Percentiles rank a stretch among this genome's conserved stretches.
phyloP scores from a whole-genome alignment of 1,140 invertebrate species.

The Trichogramma pretiosum region DNA sequence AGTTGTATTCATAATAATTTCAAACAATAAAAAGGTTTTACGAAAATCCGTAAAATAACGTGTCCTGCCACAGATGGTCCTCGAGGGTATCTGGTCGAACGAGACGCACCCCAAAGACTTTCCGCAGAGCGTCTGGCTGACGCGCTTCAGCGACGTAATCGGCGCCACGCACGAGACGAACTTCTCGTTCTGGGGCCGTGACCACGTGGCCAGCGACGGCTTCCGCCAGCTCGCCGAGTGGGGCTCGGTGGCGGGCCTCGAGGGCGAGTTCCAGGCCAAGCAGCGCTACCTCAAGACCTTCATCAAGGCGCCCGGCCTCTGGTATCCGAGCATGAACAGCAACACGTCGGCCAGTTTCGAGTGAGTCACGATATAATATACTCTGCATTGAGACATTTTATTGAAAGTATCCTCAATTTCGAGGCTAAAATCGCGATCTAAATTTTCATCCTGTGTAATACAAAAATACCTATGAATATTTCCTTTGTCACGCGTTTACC shows the following conservation, averaged over 20 bases:
- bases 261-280: slow-evolving; percentile 79
- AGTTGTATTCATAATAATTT: not conserved
- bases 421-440: not conserved
- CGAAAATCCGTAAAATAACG: no score
- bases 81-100: slow-evolving; percentile 94
- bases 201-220: slow-evolving; percentile 81
- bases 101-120: slow-evolving; percentile 96
- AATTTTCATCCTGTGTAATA: not conserved
- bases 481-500: not conserved
- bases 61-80: slow-evolving; percentile 69
- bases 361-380: no score
- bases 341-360: slow-evolving; percentile 77
- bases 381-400: no score
- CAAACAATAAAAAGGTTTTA: not conserved
- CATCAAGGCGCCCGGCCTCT: slow-evolving; percentile 88
- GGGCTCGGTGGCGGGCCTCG: slow-evolving; percentile 84
- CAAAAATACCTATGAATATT: not conserved
- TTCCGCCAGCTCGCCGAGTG: slow-evolving; percentile 89
- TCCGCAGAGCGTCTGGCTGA: slow-evolving; percentile 79
- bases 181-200: slow-evolving; percentile 91
- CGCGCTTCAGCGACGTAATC: slow-evolving; percentile 97
- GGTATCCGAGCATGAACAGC: slow-evolving; percentile 85
- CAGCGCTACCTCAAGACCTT: slow-evolving; percentile 78
- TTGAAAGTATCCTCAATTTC: not conserved
- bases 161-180: slow-evolving; percentile 87